Evolutionary conservation across 2,113 vertebrate species (phyloP).

Genomic region (Scomber japonicus): DNA sequence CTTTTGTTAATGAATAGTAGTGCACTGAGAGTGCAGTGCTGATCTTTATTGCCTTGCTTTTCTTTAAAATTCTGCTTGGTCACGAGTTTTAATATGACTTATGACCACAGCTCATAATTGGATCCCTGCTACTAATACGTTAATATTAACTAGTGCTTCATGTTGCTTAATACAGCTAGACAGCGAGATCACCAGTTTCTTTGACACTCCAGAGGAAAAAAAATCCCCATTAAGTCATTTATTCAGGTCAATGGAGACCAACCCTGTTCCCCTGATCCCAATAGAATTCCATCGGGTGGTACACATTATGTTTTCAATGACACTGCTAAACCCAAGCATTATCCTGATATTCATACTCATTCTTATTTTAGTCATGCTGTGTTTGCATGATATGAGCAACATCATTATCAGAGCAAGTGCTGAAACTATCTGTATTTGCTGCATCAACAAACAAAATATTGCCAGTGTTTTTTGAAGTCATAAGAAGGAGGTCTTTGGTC

Average conservation of each 20-base stretch:
- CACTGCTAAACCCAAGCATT: neutral
- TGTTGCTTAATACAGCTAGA: neutral
- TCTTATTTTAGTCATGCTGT: neutral
- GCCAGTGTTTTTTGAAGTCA: neutral
- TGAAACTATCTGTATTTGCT: slow-evolving; percentile 14
- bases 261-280: neutral
- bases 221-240: neutral
- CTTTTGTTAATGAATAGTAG: neutral
- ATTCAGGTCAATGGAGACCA: neutral
- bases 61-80: neutral
- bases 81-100: neutral
- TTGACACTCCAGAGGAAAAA: neutral
- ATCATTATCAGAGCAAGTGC: slow-evolving; percentile 22
- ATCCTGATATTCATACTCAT: neutral
- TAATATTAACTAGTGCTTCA: neutral
- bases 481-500: slow-evolving; percentile 10
- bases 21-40: neutral
- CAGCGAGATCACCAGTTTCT: slow-evolving; percentile 5
- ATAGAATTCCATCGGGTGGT: neutral
- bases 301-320: neutral
- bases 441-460: slow-evolving; percentile 12
- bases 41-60: neutral
- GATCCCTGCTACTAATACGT: slow-evolving; percentile 13
- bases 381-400: neutral
- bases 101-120: neutral